Evolutionary conservation across 2,888 invertebrate genomes (phyloP), one percentile per base, ranked within the genome.

Genomic region (Dasypolia templi): DNA sequence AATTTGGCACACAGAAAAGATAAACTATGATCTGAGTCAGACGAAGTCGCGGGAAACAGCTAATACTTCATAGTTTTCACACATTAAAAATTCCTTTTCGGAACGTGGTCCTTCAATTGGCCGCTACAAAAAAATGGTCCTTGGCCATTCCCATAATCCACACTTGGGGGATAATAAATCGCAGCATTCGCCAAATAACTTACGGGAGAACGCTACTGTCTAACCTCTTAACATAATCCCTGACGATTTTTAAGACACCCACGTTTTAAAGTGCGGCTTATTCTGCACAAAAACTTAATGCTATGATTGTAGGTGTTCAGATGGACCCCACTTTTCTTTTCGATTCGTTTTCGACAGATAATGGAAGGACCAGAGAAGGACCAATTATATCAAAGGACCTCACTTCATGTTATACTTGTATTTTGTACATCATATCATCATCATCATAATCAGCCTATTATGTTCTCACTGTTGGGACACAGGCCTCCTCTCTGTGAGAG

Each of bases 181-280:
- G 14, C 35, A 44, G 56, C 0, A 46, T 51, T 46, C n/a, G 22
- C 58, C 63, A 73, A n/a, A 73, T 74, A 64, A 22, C 53, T 73
- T 58, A 80, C 58, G 80, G 17, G 51, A 73, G 63, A 46, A 63
- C 12, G 73, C 39, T 17, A 72, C 72, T 79, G 79, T 56, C 72
- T 58, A 73, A 73, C 62, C 58, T 63, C 80, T 77, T 73, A 63
- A 63, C 77, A 59, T 77, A 77, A 77, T 77, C 77, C 63, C 39
- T 59, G 67, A 7, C 46, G 35, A 51, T 63, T 77, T 63, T 49
- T 22, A 63, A 73, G 74, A 42, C 63, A 59, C 17, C 58, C 74
- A 58, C 56, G 32, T 53, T 63, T 46, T 14, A 73, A 79, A 39
- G n/a, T 17, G 63, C 62, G 59, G 39, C 72, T 79, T 77, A 77